phyloP scores from a whole-genome alignment of 1,140 invertebrate genomes.

The Triops longicaudatus region DNA sequence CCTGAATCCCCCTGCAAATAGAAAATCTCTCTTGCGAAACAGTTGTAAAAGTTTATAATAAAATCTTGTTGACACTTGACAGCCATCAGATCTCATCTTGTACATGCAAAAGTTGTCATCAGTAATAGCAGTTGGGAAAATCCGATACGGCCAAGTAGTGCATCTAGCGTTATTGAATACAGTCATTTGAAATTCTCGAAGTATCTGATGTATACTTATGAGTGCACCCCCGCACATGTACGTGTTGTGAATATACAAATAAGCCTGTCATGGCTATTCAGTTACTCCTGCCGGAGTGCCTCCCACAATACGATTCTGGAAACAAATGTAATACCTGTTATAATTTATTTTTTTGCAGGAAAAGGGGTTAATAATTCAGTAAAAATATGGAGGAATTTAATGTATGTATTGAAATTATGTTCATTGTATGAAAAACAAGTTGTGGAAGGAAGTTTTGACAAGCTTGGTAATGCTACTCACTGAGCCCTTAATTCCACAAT shows the following conservation, averaged over 20 bases:
- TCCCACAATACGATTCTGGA: constrained; percentile 27
- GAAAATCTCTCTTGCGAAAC: neutral
- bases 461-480: neutral
- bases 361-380: no score
- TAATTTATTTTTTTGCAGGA: neutral
- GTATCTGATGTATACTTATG: constrained; percentile 35
- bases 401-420: no score
- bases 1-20: constrained; percentile 29
- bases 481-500: neutral
- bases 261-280: constrained; percentile 27
- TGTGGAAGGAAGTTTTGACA: neutral
- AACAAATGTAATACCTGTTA: neutral
- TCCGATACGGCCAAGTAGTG: neutral
- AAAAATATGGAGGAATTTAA: no score
- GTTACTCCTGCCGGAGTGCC: neutral
- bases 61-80: constrained; percentile 18
- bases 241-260: constrained; percentile 18
- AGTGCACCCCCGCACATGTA: constrained; percentile 43
- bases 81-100: neutral
- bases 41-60: neutral
- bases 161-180: constrained; percentile 18
- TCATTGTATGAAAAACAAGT: neutral
- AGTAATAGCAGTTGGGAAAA: neutral
- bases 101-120: constrained; percentile 24
- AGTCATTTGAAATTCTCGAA: constrained; percentile 16